These are phyloP conservation scores for Stenolophus ochropezus DNA, from an alignment of 2,888 invertebrate genomes.

Conservation along the genomic window DNA sequence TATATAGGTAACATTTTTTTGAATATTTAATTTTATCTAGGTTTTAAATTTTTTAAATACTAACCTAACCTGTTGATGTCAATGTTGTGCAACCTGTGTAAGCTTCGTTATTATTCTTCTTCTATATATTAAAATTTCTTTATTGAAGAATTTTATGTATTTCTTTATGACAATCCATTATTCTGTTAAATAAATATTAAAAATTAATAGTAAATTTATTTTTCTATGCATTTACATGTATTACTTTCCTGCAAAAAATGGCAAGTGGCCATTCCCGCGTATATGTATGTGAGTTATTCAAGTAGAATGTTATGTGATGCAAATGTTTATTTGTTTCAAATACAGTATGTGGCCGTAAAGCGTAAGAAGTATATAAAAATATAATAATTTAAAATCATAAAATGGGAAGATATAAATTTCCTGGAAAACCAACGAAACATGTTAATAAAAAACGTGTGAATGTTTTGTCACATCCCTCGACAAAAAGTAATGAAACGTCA, in stretches of 20 bases:
- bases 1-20: no score
- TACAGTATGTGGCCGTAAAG: constrained; percentile 50
- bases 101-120: constrained; percentile 39
- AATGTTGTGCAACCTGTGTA: constrained; percentile 1
- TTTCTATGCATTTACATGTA: not conserved
- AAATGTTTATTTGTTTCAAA: constrained; percentile 38
- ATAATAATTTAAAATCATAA: constrained; percentile 31
- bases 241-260: constrained; percentile 43
- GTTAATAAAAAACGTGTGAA: constrained; percentile 90
- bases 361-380: constrained; percentile 33
- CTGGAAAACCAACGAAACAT: constrained; percentile 91
- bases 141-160: constrained; percentile 10
- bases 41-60: not conserved
- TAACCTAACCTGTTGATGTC: not conserved
- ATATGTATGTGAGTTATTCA: constrained; percentile 48
- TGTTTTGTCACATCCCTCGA: constrained; percentile 79
- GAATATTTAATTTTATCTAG: no score
- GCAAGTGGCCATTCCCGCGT: constrained; percentile 56
- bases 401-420: constrained; percentile 90
- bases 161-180: constrained; percentile 5
- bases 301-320: constrained; percentile 55
- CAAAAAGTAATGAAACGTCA: constrained; percentile 65
- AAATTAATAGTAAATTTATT: constrained; percentile 4
- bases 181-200: not conserved
- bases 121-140: constrained; percentile 23